These are phyloP conservation scores for Chelidonichthys spinosus DNA, from an alignment of 2,797 vertebrate species.

Conservation along the genomic window DNA sequence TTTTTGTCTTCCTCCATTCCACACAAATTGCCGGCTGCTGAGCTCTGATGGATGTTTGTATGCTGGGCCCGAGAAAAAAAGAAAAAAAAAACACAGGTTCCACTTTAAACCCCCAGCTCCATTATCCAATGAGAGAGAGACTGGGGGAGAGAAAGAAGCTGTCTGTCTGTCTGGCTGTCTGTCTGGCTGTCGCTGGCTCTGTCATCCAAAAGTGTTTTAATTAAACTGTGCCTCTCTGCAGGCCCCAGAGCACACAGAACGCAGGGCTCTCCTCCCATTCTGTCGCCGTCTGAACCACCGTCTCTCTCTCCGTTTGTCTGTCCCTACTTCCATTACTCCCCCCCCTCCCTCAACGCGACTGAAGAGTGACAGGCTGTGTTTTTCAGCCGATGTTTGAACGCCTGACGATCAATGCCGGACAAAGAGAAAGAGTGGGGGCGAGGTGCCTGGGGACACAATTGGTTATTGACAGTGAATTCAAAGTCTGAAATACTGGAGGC, in stretches of 20 bases:
- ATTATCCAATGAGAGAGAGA: slow-evolving; percentile 67
- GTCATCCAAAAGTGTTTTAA: slow-evolving; percentile 76
- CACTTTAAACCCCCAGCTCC: slow-evolving; percentile 73
- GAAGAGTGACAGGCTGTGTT: slow-evolving; percentile 82
- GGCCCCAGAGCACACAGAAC: slow-evolving; percentile 49
- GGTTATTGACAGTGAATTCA: slow-evolving; percentile 87
- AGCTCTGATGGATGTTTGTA: slow-evolving; percentile 85
- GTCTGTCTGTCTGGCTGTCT: slow-evolving; percentile 55
- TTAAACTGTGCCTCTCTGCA: slow-evolving; percentile 70
- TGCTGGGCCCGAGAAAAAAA: slow-evolving; percentile 47
- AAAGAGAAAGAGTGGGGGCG: slow-evolving; percentile 76
- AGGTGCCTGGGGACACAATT: slow-evolving; percentile 81
- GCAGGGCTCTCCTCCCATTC: slow-evolving; percentile 65
- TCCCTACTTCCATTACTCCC: slow-evolving; percentile 43
- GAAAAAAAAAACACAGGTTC: slow-evolving; percentile 81
- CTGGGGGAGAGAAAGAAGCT: slow-evolving; percentile 44
- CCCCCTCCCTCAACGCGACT: slow-evolving; percentile 54
- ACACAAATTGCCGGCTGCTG: slow-evolving; percentile 85
- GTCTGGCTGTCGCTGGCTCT: slow-evolving; percentile 52
- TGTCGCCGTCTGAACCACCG: slow-evolving; percentile 64
- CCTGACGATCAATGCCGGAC: slow-evolving; percentile 83
- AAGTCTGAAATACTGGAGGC: slow-evolving; percentile 81
- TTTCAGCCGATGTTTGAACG: slow-evolving; percentile 81
- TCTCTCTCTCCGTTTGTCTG: slow-evolving; percentile 62
- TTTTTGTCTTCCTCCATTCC: slow-evolving; percentile 82